Evolutionary conservation across 1,140 invertebrate genomes (phyloP).

Genomic region (Hypothenemus hampei): DNA sequence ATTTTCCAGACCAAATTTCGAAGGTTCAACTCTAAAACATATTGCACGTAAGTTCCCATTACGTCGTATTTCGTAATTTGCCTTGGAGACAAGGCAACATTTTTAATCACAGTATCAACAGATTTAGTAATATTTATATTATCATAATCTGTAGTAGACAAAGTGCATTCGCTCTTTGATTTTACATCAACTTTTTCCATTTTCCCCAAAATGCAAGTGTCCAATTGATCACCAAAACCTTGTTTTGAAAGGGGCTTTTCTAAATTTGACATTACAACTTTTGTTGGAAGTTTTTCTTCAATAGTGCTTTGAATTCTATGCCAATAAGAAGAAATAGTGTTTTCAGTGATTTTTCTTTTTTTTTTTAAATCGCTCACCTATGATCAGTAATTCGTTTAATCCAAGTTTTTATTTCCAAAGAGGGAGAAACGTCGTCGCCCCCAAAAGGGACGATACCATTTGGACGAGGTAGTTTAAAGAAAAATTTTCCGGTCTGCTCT

Average conservation of each 20-base stretch:
- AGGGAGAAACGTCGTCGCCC: slow-evolving; percentile 20
- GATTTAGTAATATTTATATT: slow-evolving; percentile 24
- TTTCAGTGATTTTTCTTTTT: not conserved
- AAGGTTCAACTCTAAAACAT: slow-evolving; percentile 17
- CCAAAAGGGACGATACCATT: slow-evolving; percentile 30
- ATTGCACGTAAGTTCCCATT: slow-evolving; percentile 19
- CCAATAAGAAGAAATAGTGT: not conserved
- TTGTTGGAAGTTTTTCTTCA: not conserved
- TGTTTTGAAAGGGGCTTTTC: not conserved
- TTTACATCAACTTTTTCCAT: slow-evolving; percentile 17
- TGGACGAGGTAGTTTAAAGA: slow-evolving; percentile 32
- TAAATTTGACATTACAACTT: not conserved
- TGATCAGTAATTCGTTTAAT: slow-evolving; percentile 6
- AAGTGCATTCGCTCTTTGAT: slow-evolving; percentile 13
- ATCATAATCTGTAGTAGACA: not conserved
- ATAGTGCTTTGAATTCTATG: not conserved
- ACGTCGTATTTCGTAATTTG: slow-evolving; percentile 4
- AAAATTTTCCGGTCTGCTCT: slow-evolving; percentile 17
- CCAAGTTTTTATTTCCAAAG: slow-evolving; percentile 23
- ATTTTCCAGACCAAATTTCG: slow-evolving; percentile 25
- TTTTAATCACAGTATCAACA: slow-evolving; percentile 26
- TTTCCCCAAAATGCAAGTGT: slow-evolving; percentile 10
- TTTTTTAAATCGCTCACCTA: slow-evolving; percentile 11
- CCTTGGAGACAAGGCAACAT: slow-evolving; percentile 17
- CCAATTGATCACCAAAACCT: slow-evolving; percentile 9